Base-by-base conservation (phyloP, 2,113 vertebrate species). In the Zapus hudsonius region DNA sequence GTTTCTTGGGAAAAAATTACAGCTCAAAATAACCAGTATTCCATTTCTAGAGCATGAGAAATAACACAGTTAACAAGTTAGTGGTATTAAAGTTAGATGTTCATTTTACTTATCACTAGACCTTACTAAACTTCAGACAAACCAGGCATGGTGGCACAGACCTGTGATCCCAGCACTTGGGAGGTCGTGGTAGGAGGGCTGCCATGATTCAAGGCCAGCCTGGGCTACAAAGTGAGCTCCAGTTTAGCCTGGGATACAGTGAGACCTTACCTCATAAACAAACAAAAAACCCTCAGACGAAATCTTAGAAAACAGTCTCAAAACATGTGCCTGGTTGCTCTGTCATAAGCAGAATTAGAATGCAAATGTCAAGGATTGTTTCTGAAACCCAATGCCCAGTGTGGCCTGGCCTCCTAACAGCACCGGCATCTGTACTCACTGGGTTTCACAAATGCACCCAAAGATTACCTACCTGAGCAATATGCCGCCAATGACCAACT, bases 401-500 rank as follows among this genome's bases (percentile, higher is more conserved):
- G 13, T 1, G 25, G 27, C 42, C 76, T 59, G n/a, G n/a, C n/a
- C n/a, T 55, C 72, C 55, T 40, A 27, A 33, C 1, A 57, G 67
- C 12, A 74, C 19, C n/a, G n/a, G n/a, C 42, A 85, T 27, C 72
- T 91, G 73, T 40, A 87, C 31, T 82, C 1, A 25, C 7, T 86
- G 89, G 67, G 74, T 76, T 94, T 89, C 27, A 93, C 74, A 94
- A 72, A 55, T 11, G 66, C 84, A 89, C 22, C 29, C 90, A 79
- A 91, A 89, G 44, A 81, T 42, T 22, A 97, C 91, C 93, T 84
- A 99, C 99, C 98, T 99, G 98, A 72, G 99, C 98, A 91, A 99
- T 96, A 61, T 98, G 98, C 92, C 98, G 99, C 99, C 99, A 99
- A 90, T 99, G 99, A 16, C 98, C 95, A 93, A 98, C 98, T 96